Base-by-base conservation (phyloP, 2,888 invertebrate genomes). In the Tupiocoris notatus region DNA sequence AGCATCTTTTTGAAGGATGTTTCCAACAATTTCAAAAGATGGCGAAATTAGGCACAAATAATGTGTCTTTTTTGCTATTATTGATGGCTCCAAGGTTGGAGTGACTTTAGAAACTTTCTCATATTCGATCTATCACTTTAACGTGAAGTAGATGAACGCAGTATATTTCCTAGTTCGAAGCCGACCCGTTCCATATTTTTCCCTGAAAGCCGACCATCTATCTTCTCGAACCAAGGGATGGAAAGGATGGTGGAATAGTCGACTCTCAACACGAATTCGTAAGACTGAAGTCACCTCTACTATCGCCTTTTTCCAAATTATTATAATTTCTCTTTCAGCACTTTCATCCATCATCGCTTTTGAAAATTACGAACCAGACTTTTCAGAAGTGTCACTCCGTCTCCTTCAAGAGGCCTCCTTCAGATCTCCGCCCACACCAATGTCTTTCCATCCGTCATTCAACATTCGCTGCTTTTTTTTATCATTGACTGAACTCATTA, bases 321-420 rank as follows among this genome's bases (percentile, higher is more conserved):
- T 39, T 39, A 39, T 39, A 73, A 73, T 61, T 73, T 39, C 71
- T 21, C 73, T 25, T 62, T 73, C 73, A 73, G 63, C 73, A 61
- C 73, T 73, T 70, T 54, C 73, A 73, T 73, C 73, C 73, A 73
- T 73, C 73, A 73, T 63, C 73, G 39, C 73, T 62, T 21, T 73
- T 21, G 63, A 73, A 59, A 73, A 73, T 73, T 73, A 73, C 62
- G 73, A 73, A 63, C 61, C 23, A 62, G 73, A 73, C 73, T 73
- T 73, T 73, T 62, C 73, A 23, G 62, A 73, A 61, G 61, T 73
- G 73, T 73, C 73, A 73, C 63, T 62, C 62, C 73, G 59, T 39
- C 39, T 39, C 39, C 39, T 39, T 39, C 39, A 39, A 39, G 39
- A 39, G 39, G 6, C 39, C 39, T 39, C 39, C 39, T 39, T 39